Conservation (phyloP, 2,113 vertebrate genomes). For the Oreotrochilus melanogaster region DNA sequence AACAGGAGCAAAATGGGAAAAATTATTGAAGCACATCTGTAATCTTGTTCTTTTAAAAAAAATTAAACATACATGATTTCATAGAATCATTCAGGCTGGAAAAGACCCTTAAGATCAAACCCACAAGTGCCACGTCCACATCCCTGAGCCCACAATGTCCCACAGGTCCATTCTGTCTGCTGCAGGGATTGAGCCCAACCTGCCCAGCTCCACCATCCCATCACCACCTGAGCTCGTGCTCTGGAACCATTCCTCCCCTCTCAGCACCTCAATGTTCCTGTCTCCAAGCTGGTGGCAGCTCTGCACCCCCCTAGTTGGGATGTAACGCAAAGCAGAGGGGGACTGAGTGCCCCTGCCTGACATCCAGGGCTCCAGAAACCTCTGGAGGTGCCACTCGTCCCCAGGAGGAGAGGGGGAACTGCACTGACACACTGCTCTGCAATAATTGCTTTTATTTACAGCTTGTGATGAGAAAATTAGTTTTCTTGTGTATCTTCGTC, state of each 20-base stretch:
- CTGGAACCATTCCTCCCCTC: too few species aligned
- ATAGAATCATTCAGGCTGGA: too few species aligned
- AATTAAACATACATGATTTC: too few species aligned
- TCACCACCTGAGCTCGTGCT: rapidly evolving
- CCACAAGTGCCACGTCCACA: too few species aligned
- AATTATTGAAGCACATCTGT: not conserved
- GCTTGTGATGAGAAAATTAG: not conserved
- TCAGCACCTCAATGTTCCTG: too few species aligned
- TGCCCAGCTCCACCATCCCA: rapidly evolving
- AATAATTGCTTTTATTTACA: not conserved
- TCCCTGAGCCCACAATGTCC: not conserved
- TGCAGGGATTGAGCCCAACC: not conserved
- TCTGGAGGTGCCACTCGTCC: too few species aligned
- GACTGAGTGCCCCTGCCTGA: rapidly evolving
- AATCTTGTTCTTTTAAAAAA: not conserved
- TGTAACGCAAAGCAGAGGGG: not conserved
- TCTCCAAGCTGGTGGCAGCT: not conserved
- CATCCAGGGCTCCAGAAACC: too few species aligned
- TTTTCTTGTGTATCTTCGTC: not conserved
- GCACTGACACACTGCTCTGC: not conserved
- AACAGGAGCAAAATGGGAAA: not conserved
- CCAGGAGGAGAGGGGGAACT: not conserved
- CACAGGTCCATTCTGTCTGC: not conserved
- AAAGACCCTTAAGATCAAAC: too few species aligned
- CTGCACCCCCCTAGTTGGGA: not conserved